These are phyloP conservation scores for Lophius piscatorius DNA, from an alignment of 2,113 vertebrate species.

Conservation along the genomic window DNA sequence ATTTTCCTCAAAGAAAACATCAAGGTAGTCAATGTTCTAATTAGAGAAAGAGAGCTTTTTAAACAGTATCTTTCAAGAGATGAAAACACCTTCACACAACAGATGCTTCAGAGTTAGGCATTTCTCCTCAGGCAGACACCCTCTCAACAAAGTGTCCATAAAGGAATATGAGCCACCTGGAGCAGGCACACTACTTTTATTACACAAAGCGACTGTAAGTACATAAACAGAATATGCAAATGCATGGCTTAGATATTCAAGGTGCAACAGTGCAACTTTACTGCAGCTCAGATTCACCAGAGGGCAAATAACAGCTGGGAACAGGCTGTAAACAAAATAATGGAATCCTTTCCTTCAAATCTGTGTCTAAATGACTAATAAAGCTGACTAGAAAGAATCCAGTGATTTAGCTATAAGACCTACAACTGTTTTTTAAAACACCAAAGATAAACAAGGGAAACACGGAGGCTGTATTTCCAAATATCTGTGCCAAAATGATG, in stretches of 20 bases:
- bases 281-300: constrained; percentile 5
- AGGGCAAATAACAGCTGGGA: constrained; percentile 6
- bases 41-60: constrained; percentile 40
- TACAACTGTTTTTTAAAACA: too few species aligned
- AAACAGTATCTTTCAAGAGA: constrained; percentile 29
- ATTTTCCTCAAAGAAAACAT: constrained; percentile 16
- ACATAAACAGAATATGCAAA: constrained; percentile 27
- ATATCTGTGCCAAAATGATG: too few species aligned
- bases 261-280: constrained; percentile 23
- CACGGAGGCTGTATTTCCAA: too few species aligned
- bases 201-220: constrained; percentile 14
- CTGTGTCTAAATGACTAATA: too few species aligned
- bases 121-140: constrained; percentile 56
- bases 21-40: constrained; percentile 35
- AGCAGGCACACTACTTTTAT: constrained; percentile 41
- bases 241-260: constrained; percentile 6
- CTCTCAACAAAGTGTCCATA: constrained; percentile 56
- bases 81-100: constrained; percentile 41
- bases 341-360: too few species aligned
- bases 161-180: constrained; percentile 51
- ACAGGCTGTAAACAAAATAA: not conserved
- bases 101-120: constrained; percentile 40
- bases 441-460: too few species aligned
- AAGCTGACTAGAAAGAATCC: too few species aligned
- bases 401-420: too few species aligned